Base-by-base conservation (phyloP, 2,797 vertebrate genomes). In the Rhinichthys osculus region DNA sequence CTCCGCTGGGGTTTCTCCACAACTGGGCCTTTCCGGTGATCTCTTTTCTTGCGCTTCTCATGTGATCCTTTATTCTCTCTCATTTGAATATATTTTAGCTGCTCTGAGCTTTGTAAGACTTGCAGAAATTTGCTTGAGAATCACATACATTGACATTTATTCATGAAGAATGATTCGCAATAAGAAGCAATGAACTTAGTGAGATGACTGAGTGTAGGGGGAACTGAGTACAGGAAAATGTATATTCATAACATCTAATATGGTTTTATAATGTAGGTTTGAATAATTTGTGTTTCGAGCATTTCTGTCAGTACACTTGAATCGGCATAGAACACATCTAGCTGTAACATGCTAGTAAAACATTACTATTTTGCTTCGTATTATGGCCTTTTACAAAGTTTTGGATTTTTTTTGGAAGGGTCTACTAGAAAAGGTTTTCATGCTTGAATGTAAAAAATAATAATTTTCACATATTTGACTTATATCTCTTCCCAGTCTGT, bases 21-120 rank as follows among this genome's bases (percentile, higher is more conserved):
- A 52, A 10, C 35, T 3, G 17, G 69, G 81, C 17, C 50, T 62
- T 54, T 78, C 81, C 19, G 13, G 7, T n/a, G 27, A 40, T 78
- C 47, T 35, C 17, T 57, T 78, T 44, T 35, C 17, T 74, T 21
- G 17, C 16, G 27, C 47, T 23, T 59, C 74, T 44, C 19, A n/a
- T 74, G 1, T 1, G 7, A 74, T 85, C 64, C 50, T 69, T 69
- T 38, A 57, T 78, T 77, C 47, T 8, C 38, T 19, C 59, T 76
- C 21, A n/a, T 83, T 38, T 76, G 14, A 67, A 83, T 33, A 35
- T 50, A 23, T 64, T 50, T 83, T 7, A 72, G 70, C 17, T 33
- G n/a, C 35, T 11, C 40, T 40, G 9, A 66, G 42, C 9, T 21
- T 50, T 74, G 44, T 74, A 5, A 21, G 47, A 33, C 11, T 69